A percentile compares a stretch with the other conserved stretches of the same genome.
Conservation (phyloP, 2,113 vertebrate species). For the Lanius ludovicianus region DNA sequence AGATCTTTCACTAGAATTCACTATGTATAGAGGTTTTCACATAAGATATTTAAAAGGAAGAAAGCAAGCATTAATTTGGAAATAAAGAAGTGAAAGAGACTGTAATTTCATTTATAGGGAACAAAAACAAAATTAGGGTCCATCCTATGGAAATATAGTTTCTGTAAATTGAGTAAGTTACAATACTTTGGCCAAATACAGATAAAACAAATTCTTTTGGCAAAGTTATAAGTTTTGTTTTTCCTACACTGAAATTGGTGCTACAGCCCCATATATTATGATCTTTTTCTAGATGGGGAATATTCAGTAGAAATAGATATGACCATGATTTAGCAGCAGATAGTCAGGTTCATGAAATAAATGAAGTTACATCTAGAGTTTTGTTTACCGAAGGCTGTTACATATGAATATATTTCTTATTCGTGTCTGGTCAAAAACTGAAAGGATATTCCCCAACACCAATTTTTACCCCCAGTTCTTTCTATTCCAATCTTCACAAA, state of each 20-base stretch:
- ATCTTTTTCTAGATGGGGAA: not conserved
- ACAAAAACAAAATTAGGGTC: not conserved
- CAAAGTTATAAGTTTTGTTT: not conserved
- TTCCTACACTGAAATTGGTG: not conserved
- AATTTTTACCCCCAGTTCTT: not conserved
- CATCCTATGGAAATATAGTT: not conserved
- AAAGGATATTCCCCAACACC: not conserved
- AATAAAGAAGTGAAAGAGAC: not conserved
- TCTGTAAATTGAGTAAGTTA: not conserved
- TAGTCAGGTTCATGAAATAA: not conserved
- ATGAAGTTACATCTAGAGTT: not conserved
- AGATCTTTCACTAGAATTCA: not conserved
- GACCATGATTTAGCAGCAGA: not conserved
- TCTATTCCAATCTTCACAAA: not conserved
- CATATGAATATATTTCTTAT: not conserved
- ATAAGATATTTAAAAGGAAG: not conserved
- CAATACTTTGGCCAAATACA: not conserved
- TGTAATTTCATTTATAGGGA: not conserved
- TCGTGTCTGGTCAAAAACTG: not conserved
- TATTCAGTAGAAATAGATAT: not conserved
- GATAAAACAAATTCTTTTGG: not conserved
- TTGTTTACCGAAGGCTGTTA: not conserved
- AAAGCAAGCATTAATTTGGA: not conserved
- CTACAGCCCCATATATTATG: not conserved
- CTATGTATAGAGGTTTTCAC: not conserved